phyloP scores from a whole-genome alignment of 2,888 invertebrate genomes.

The Amphipyra tragopoginis region DNA sequence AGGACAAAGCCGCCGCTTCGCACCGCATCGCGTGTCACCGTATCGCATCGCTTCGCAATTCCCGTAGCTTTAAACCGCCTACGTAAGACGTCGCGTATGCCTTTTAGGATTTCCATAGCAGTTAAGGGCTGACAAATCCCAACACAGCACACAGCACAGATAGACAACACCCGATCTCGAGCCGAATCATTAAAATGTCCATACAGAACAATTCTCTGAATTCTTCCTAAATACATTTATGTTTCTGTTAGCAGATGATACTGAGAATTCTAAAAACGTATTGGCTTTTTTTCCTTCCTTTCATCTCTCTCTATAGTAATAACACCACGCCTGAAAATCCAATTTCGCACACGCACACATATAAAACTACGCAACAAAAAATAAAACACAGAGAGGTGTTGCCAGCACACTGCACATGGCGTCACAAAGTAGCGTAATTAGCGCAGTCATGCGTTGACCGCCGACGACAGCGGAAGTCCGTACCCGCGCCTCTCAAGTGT shows the following conservation, averaged over 20 bases:
- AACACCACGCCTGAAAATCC: background rate
- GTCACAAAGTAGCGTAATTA: conserved; percentile 70
- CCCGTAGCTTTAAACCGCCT: no score
- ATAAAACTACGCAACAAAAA: conserved; percentile 22
- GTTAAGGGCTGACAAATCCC: no score
- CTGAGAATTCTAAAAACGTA: background rate
- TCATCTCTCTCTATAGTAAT: background rate
- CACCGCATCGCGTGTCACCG: no score
- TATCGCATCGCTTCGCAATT: no score
- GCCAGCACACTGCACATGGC: conserved; percentile 43
- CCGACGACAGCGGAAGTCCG: conserved; percentile 63
- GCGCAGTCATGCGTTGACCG: conserved; percentile 63
- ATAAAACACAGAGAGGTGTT: conserved; percentile 30
- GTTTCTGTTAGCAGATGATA: background rate
- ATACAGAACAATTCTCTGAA: no score
- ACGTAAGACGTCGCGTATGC: no score
- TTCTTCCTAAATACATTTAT: no score
- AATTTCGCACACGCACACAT: conserved; percentile 10
- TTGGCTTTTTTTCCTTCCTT: background rate
- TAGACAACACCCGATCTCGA: no score
- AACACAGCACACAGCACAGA: no score
- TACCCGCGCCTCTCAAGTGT: conserved; percentile 46
- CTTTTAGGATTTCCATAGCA: no score
- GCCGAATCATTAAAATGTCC: no score
- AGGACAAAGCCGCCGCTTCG: no score